Percentiles rank a stretch among this genome's conserved stretches.
Conservation (phyloP, 2,113 vertebrate species). For the Tragelaphus scriptus region DNA sequence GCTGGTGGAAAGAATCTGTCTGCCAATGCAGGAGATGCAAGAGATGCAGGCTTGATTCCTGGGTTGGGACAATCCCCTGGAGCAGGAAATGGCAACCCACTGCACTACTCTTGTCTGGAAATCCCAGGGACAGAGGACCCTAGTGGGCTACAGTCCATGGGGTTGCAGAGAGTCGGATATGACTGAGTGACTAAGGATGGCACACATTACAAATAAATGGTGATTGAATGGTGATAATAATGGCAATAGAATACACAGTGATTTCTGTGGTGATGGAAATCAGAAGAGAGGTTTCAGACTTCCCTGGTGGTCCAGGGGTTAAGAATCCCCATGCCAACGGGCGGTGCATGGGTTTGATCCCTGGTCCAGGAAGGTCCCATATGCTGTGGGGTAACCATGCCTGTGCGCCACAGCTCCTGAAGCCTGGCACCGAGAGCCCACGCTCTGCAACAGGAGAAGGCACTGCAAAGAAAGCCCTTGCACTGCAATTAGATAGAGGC, state of each 20-base stretch:
- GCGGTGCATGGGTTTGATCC: background rate
- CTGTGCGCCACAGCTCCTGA: background rate
- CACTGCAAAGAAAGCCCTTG: background rate
- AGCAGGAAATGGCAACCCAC: background rate
- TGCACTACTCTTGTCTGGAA: background rate
- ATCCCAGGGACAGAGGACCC: background rate
- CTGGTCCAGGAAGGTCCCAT: background rate
- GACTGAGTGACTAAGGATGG: background rate
- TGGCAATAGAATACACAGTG: background rate
- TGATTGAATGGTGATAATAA: background rate
- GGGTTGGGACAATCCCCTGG: background rate
- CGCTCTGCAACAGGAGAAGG: background rate
- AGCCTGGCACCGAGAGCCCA: background rate
- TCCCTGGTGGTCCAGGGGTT: background rate
- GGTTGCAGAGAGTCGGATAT: background rate
- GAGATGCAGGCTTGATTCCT: background rate
- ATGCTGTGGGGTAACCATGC: background rate
- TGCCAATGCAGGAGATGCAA: background rate
- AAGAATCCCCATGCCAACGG: background rate
- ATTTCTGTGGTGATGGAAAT: background rate
- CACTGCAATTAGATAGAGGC: background rate
- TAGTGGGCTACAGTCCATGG: background rate
- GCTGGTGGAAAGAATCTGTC: background rate
- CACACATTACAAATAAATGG: background rate
- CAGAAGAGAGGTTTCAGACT: background rate